Conservation (phyloP, 2,797 vertebrate species). For the Cirrhinus mrigala region DNA sequence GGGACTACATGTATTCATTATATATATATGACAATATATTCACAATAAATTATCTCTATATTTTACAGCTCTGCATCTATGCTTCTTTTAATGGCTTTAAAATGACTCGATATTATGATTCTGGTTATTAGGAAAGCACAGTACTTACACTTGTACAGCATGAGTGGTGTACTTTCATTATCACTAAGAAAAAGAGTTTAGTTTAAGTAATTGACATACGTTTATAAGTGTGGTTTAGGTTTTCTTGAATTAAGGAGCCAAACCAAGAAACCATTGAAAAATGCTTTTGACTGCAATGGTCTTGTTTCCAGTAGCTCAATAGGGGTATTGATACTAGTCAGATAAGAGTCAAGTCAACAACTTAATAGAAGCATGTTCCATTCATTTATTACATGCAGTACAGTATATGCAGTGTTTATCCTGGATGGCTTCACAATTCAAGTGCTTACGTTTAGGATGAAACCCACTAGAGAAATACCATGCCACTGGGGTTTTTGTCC, state of each 20-base stretch:
- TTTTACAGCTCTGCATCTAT: not conserved
- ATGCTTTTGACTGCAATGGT: not conserved
- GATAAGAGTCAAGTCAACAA: constrained; percentile 3
- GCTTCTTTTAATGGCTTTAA: not conserved
- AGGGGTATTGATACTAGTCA: not conserved
- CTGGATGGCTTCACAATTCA: not conserved
- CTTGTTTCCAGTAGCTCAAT: not conserved
- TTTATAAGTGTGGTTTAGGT: not conserved
- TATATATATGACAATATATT: no score
- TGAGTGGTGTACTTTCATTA: not conserved
- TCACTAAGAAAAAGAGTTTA: not conserved
- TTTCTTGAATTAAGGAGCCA: not conserved
- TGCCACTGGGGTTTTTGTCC: not conserved
- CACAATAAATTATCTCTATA: not conserved
- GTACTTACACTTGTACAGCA: no score
- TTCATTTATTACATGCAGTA: not conserved
- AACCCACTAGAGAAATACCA: not conserved
- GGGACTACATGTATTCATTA: no score
- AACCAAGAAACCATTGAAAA: not conserved
- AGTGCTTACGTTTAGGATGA: not conserved
- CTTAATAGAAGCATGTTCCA: not conserved
- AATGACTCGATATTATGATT: not conserved
- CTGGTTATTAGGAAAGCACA: not conserved
- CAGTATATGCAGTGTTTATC: not conserved
- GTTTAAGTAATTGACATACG: not conserved